Conservation (phyloP, 2,113 vertebrate species). For the Nothobranchius furzeri region DNA sequence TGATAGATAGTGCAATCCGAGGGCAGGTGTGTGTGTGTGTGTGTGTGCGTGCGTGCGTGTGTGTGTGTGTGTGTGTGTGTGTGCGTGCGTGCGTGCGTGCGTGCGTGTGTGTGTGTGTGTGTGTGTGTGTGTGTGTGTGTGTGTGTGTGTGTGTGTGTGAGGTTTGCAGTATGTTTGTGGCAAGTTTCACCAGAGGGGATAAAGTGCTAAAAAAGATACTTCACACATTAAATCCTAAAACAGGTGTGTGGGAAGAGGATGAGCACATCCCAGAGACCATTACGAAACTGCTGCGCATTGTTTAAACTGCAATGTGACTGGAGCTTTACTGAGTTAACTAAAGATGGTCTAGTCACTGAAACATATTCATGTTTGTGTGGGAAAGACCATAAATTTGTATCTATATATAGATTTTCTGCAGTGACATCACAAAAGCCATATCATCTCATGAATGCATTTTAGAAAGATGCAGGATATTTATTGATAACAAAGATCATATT, state of each 20-base stretch:
- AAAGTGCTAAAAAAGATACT: neutral
- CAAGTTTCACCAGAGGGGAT: neutral
- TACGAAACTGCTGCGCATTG: neutral
- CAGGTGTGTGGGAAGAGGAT: neutral
- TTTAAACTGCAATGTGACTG: neutral
- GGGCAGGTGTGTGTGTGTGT: neutral
- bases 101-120: too few species aligned
- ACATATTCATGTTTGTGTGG: too few species aligned
- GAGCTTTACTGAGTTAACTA: neutral
- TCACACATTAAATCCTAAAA: neutral
- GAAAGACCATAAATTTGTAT: too few species aligned
- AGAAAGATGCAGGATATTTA: too few species aligned
- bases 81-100: too few species aligned
- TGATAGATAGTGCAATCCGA: conserved; percentile 61
- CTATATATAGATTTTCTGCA: too few species aligned
- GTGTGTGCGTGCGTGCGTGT: too few species aligned
- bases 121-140: too few species aligned
- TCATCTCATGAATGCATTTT: too few species aligned
- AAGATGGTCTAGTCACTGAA: neutral
- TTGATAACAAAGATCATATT: too few species aligned
- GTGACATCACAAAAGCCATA: too few species aligned
- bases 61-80: too few species aligned
- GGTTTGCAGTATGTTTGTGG: conserved; percentile 11
- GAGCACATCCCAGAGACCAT: neutral
- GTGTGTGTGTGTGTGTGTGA: neutral